Evolutionary conservation across 1,140 invertebrate species (phyloP), one percentile per base, ranked within the genome.

Genomic region (Catajapyx aquilonaris): DNA sequence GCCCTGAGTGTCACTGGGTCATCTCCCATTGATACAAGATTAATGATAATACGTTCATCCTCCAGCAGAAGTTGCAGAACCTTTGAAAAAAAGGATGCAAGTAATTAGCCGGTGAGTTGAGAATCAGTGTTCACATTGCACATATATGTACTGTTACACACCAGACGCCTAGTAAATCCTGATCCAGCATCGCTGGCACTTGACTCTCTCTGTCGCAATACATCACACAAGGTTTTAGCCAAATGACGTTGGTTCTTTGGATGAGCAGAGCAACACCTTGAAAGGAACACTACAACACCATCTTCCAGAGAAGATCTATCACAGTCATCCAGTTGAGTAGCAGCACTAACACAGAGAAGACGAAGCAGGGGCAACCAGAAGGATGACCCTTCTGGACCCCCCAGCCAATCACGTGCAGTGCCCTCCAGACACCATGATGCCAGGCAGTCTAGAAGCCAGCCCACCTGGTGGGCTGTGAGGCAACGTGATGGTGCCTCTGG

Each of bases 361-460:
- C 68, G 68, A 1, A 88, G 60, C 23, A 90, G 55, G 3, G 79
- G 76, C 11, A 73, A 64, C 84, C 84, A 88, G 57, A 88, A 90
- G 5, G 66, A 61, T 16, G 71, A 71, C 1, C 81, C 83, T 44
- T 83, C 71, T 34, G 66, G 57, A 3, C 64, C 67, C 3, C 83
- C 84, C 16, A 88, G 61, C 85, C 83, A 90, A 53, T 86, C 77
- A 39, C 81, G 74, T n/a, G n/a, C n/a, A n/a, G n/a, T n/a, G n/a
- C n/a, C n/a, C n/a, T n/a, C n/a, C n/a, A n/a, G n/a, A n/a, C n/a
- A n/a, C n/a, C n/a, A n/a, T n/a, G n/a, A n/a, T n/a, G n/a, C n/a
- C n/a, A n/a, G n/a, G n/a, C n/a, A n/a, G n/a, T n/a, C n/a, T n/a
- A n/a, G n/a, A n/a, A n/a, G n/a, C n/a, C n/a, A n/a, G n/a, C n/a